A percentile compares a stretch with the other conserved stretches of the same genome.
phyloP scores from a whole-genome alignment of 2,113 vertebrate genomes.

The Xenopus borealis region DNA sequence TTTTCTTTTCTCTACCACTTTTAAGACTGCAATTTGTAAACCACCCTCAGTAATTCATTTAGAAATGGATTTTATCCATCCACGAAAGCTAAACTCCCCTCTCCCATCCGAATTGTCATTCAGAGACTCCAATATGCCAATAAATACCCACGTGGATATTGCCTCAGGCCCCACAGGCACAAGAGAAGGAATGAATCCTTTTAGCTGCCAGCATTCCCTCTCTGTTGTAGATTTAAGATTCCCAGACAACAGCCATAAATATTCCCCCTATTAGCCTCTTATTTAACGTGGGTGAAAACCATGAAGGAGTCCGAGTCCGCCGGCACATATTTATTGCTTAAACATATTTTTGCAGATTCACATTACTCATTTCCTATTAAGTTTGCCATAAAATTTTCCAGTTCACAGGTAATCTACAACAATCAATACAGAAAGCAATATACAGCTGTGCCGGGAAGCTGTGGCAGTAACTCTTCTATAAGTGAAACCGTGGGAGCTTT shows the following conservation, averaged over 20 bases:
- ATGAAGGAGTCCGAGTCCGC: not conserved
- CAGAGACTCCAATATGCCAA: too few species aligned
- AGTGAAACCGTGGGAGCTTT: conserved; percentile 28
- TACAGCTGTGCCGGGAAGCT: conserved; percentile 12
- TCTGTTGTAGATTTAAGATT: not conserved
- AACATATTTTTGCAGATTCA: conserved; percentile 14
- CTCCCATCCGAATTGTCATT: too few species aligned
- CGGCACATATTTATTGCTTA: conserved; percentile 12
- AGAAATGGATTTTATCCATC: too few species aligned
- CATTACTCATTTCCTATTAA: conserved; percentile 45
- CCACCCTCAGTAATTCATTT: too few species aligned
- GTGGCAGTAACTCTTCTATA: conserved; percentile 4
- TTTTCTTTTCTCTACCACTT: too few species aligned
- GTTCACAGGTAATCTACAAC: conserved; percentile 16
- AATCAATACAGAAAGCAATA: conserved; percentile 35
- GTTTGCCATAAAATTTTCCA: conserved; percentile 33
- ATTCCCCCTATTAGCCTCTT: not conserved
- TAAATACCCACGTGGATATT: too few species aligned
- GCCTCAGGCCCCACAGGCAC: too few species aligned
- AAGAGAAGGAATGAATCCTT: not conserved
- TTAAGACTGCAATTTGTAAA: too few species aligned
- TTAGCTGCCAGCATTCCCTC: not conserved
- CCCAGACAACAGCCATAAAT: conserved; percentile 4
- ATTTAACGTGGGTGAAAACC: conserved; percentile 1
- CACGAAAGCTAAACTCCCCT: too few species aligned